phyloP scores from a whole-genome alignment of 2,797 vertebrate genomes.

The Periophthalmus magnuspinnatus region DNA sequence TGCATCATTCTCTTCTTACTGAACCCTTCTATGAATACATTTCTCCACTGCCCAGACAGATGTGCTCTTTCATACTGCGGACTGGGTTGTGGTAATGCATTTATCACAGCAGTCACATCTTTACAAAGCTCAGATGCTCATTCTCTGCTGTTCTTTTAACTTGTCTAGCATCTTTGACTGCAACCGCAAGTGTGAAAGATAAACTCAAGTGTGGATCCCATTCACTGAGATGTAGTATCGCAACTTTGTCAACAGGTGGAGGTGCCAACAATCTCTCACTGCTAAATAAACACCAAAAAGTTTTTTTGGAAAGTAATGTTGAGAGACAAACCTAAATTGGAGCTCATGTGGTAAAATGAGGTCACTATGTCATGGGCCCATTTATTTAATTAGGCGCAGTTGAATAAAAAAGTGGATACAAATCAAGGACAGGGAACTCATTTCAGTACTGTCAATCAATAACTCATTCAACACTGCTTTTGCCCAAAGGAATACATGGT shows the following conservation, averaged over 20 bases:
- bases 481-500: constrained; percentile 57
- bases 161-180: constrained; percentile 50
- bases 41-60: constrained; percentile 36
- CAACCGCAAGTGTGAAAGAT: constrained; percentile 59
- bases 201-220: constrained; percentile 59
- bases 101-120: constrained; percentile 57
- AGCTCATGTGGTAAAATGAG: constrained; percentile 67
- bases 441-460: constrained; percentile 82
- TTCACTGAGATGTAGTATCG: constrained; percentile 62
- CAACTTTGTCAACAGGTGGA: constrained; percentile 71
- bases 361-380: constrained; percentile 78
- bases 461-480: constrained; percentile 65
- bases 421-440: constrained; percentile 79
- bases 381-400: constrained; percentile 82
- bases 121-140: constrained; percentile 40
- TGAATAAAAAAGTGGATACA: constrained; percentile 77
- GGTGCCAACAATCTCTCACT: constrained; percentile 53
- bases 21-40: constrained; percentile 12
- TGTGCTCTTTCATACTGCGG: constrained; percentile 31
- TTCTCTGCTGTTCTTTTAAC: constrained; percentile 38
- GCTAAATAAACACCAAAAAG: constrained; percentile 41
- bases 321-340: constrained; percentile 54
- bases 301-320: constrained; percentile 26
- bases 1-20: constrained; percentile 42
- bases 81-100: constrained; percentile 50